Conservation (phyloP, 2,113 vertebrate species). For the Clupea harengus region DNA sequence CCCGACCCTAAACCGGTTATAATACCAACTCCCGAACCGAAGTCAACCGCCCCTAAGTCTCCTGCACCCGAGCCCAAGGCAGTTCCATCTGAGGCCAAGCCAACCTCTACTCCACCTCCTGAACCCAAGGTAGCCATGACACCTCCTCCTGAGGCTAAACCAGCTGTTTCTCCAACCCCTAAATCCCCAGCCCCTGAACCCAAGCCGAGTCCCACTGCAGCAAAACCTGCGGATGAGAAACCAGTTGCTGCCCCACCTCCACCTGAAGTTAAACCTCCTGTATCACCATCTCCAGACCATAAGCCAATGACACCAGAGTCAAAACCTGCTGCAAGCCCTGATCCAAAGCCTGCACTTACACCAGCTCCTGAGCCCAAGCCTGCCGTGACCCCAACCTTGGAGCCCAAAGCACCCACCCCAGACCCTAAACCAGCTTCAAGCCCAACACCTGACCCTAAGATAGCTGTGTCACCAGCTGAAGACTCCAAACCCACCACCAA, state of each 20-base stretch:
- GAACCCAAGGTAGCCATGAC: constrained; percentile 43
- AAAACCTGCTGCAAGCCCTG: constrained; percentile 18
- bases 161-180: constrained; percentile 51
- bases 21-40: constrained; percentile 36
- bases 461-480: constrained; percentile 40
- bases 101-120: constrained; percentile 48
- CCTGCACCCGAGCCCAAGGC: constrained; percentile 56
- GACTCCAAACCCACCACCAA: constrained; percentile 60
- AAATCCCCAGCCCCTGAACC: constrained; percentile 53
- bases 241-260: constrained; percentile 18
- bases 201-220: constrained; percentile 53
- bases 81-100: constrained; percentile 39
- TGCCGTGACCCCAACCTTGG: constrained; percentile 51
- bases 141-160: constrained; percentile 36
- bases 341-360: constrained; percentile 25
- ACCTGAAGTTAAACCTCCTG: constrained; percentile 35
- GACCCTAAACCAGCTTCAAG: constrained; percentile 23
- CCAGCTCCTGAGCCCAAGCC: constrained; percentile 45
- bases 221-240: constrained; percentile 48
- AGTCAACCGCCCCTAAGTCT: constrained; percentile 13
- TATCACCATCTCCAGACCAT: constrained; percentile 54
- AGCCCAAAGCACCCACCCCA: constrained; percentile 33
- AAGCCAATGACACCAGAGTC: constrained; percentile 28
- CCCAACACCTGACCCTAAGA: constrained; percentile 33
- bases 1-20: constrained; percentile 29